phyloP scores from a whole-genome alignment of 1,140 invertebrate species.

The Panagrolaimus sp. region DNA sequence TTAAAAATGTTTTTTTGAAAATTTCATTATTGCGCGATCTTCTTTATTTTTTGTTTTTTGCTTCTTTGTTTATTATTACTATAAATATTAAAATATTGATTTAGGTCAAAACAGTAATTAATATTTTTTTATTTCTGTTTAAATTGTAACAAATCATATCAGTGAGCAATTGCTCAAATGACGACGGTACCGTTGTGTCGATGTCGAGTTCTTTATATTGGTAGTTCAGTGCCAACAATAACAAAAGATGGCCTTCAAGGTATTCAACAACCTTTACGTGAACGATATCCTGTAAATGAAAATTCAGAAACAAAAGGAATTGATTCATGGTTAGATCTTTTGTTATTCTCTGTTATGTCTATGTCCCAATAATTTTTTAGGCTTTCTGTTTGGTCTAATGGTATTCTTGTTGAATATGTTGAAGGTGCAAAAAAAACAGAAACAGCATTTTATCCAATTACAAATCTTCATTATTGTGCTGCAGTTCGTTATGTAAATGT shows the following conservation, averaged over 20 bases:
- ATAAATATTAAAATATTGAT: no score
- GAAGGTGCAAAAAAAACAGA: slow-evolving; percentile 89
- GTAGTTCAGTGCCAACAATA: slow-evolving; percentile 89
- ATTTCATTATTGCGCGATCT: no score
- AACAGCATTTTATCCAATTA: slow-evolving; percentile 92
- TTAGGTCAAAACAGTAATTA: no score
- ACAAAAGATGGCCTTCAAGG: slow-evolving; percentile 94
- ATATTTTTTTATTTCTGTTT: no score
- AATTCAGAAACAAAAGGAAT: slow-evolving; percentile 78
- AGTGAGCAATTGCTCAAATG: background rate
- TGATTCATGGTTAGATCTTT: slow-evolving; percentile 71
- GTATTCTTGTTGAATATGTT: slow-evolving; percentile 87
- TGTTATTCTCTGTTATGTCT: background rate
- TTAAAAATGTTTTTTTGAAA: no score
- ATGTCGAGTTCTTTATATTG: slow-evolving; percentile 93
- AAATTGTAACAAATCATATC: slow-evolving; percentile 8
- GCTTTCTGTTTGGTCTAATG: slow-evolving; percentile 93
- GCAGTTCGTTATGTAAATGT: slow-evolving; percentile 77
- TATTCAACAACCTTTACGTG: slow-evolving; percentile 89
- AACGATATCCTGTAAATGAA: slow-evolving; percentile 75
- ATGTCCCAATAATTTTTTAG: slow-evolving; percentile 38
- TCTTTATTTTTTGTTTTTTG: no score
- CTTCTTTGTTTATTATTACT: no score
- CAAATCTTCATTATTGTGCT: slow-evolving; percentile 90
- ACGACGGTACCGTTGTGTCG: slow-evolving; percentile 50